Conservation (phyloP, 2,113 vertebrate species). For the Neogobius melanostomus region DNA sequence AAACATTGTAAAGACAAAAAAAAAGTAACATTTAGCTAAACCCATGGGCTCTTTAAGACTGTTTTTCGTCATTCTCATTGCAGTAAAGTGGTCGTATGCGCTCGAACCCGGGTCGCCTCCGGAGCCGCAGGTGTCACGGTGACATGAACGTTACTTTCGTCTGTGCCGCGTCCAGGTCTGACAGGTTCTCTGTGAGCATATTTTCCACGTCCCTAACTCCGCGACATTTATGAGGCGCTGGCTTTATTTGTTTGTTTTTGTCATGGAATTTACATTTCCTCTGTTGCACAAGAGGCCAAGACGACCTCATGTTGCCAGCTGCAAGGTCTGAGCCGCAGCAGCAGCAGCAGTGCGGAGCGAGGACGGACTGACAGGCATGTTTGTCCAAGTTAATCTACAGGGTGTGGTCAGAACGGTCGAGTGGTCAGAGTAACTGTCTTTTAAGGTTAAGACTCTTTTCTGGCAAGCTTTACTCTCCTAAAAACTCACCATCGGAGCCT, state of each 20-base stretch:
- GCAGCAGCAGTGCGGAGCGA: constrained; percentile 25
- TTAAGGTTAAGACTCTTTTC: constrained; percentile 29
- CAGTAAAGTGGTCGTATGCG: constrained; percentile 27
- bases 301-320: constrained; percentile 44
- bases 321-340: constrained; percentile 29
- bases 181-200: constrained; percentile 60
- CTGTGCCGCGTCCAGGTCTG: constrained; percentile 44
- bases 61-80: constrained; percentile 27
- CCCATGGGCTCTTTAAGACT: no score
- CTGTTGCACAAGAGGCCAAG: constrained; percentile 47
- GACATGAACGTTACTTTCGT: constrained; percentile 49
- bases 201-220: constrained; percentile 63
- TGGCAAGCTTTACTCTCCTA: constrained; percentile 17
- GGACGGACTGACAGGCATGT: constrained; percentile 32
- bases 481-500: constrained; percentile 22
- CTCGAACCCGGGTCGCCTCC: constrained; percentile 11
- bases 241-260: constrained; percentile 73
- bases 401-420: constrained; percentile 54
- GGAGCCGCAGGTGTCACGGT: constrained; percentile 61
- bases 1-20: no score
- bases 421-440: constrained; percentile 43
- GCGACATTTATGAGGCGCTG: constrained; percentile 63
- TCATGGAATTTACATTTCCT: constrained; percentile 71
- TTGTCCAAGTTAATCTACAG: constrained; percentile 41
- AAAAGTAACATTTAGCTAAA: no score